Base-by-base conservation (phyloP, 1,140 invertebrate genomes). In the Epicauta chinensis region DNA sequence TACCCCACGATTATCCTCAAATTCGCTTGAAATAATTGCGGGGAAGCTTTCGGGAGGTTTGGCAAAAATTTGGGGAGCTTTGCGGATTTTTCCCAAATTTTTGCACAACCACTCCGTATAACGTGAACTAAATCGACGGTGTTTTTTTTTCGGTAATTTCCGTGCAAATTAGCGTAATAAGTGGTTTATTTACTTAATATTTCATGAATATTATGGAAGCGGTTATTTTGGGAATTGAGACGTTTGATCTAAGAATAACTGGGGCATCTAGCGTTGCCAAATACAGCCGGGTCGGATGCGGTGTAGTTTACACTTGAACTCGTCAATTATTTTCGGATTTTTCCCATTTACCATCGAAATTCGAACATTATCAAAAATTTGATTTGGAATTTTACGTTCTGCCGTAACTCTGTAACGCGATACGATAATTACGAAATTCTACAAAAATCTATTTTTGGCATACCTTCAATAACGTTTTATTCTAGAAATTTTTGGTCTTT, bases 241-340 rank as follows among this genome's bases (percentile, higher is more conserved):
- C 43, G 47, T 40, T 38, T 36, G 52, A 41, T 56, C 60, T 51
- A 61, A 65, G 60, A 66, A 65, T 65, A 65, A 63, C 51, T 51
- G 10, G 29, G 44, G 40, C 54, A 43, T 41, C 38, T 53, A 23
- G 23, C 59, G 59, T 45, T 51, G 62, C 64, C 64, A 66, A 66
- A 65, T 66, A 63, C 63, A 63, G 63, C 50, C 53, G 47, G 55
- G 58, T 43, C 34, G 37, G 45, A 16, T 45, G 31, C 23, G 58
- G 57, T 51, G 47, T 61, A 51, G 45, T 56, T 65, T 61, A 59
- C 61, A 65, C 38, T 53, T 55, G 34, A 23, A 23, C 7, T 23
- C 23, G 23, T 5, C n/a, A n/a, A n/a, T n/a, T n/a, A n/a, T n/a
- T n/a, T 23, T 23, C 10, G 12, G 16, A 16, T 36, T 17, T 12